Base-by-base conservation (phyloP, 2,888 invertebrate genomes). In the Allygus modestus region DNA sequence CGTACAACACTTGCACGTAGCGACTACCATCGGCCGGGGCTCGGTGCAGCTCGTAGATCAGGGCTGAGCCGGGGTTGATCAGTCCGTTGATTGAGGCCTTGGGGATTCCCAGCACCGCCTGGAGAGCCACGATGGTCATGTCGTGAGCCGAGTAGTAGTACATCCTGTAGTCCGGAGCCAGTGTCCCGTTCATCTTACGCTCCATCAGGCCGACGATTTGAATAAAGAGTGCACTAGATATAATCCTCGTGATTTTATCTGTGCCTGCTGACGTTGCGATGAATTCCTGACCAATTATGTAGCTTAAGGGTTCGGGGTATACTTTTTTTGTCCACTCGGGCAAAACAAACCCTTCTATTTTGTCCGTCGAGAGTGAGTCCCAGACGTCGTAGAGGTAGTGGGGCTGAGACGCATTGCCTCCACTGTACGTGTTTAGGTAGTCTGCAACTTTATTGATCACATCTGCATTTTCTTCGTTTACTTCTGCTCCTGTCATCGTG, bases 301-400 rank as follows among this genome's bases (percentile, higher is more conserved):
- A 69, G 33, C 31, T 69, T 20, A 69, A 33, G 5, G 69, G 69
- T 31, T 69, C 31, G 1, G 69, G 69, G 17, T 33, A 69, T 1
- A 69, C 69, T n/a, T 4, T 31, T 69, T 69, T 69, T 15, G 69
- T 69, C 69, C 69, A 69, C 1, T 69, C 69, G 4, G 69, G 69
- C 31, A 69, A 69, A 69, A 69, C 69, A 33, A 33, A 69, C 5
- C 69, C 69, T 69, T 69, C 69, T 31, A 33, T 69, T 69, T 69
- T 33, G 31, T 33, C 69, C 4, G 31, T 58, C 15, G 58, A 58
- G 20, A 58, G 58, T 20, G 58, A 58, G 58, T 58, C 58, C 58
- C 58, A 58, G 15, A 58, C 58, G 20, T 58, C 20, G 12, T 58
- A 58, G 1, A 58, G 23, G 58, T 58, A 58, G 12, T 58, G 58